A percentile compares a stretch with the other conserved stretches of the same genome.
These are phyloP conservation scores for Bambusicola thoracicus DNA, from an alignment of 2,113 vertebrate genomes.

Conservation along the genomic window DNA sequence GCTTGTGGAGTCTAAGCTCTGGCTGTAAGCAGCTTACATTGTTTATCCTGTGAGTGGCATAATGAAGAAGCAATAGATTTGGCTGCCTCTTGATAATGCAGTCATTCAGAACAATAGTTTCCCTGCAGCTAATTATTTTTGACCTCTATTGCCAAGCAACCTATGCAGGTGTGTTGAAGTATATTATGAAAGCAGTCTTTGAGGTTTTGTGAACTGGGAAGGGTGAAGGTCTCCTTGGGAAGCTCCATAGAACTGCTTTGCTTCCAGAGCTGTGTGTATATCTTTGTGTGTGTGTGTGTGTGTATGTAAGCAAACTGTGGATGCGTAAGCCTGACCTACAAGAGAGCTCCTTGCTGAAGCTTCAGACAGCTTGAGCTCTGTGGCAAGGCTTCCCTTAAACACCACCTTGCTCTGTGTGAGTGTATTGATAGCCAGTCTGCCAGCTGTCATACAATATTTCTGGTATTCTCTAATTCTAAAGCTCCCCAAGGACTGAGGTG, in stretches of 20 bases:
- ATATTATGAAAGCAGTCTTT: constrained; percentile 42
- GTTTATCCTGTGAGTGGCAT: constrained; percentile 69
- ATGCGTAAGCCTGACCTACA: constrained; percentile 30
- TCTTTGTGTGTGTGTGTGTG: background rate
- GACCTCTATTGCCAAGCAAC: constrained; percentile 71
- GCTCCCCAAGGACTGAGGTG: background rate
- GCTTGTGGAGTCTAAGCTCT: constrained; percentile 41
- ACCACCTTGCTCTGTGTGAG: background rate
- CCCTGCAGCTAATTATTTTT: constrained; percentile 71
- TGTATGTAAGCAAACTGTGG: background rate
- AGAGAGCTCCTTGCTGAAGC: constrained; percentile 25
- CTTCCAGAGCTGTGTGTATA: background rate
- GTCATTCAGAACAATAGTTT: constrained; percentile 69
- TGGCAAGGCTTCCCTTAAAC: background rate
- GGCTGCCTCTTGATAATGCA: constrained; percentile 56
- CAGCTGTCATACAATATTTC: background rate
- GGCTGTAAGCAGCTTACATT: constrained; percentile 66
- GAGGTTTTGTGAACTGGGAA: constrained; percentile 24
- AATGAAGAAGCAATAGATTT: constrained; percentile 67
- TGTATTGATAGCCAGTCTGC: background rate
- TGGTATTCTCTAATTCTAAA: background rate
- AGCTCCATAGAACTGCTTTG: constrained; percentile 31
- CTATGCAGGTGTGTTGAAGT: constrained; percentile 26
- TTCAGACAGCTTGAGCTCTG: constrained; percentile 17
- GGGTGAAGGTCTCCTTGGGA: constrained; percentile 10